Evolutionary conservation across 2,888 invertebrate genomes (phyloP).

Genomic region (Rugalucina vietnamica): DNA sequence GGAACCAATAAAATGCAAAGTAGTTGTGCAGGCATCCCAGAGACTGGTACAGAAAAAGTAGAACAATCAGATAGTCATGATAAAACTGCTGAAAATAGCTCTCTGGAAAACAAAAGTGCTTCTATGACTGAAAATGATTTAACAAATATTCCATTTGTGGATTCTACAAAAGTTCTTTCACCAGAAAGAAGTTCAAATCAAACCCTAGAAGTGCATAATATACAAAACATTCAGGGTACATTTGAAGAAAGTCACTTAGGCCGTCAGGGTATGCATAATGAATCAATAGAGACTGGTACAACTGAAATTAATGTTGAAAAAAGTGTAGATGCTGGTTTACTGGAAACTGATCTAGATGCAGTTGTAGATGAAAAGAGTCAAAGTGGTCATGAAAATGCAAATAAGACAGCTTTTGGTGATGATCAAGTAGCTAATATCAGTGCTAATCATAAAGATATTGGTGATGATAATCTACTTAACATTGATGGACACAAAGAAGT

Average conservation of each 20-base stretch:
- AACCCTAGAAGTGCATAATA: neutral
- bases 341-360: too few relatives aligned
- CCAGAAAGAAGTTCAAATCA: neutral
- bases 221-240: neutral
- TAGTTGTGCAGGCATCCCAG: neutral
- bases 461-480: neutral
- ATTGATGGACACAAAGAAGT: too few relatives aligned
- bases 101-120: neutral
- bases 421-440: neutral
- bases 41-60: neutral
- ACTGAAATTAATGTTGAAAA: neutral
- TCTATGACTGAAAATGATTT: neutral
- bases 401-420: too few relatives aligned
- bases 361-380: too few relatives aligned
- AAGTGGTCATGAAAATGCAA: too few relatives aligned
- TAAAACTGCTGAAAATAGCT: neutral
- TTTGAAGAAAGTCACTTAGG: neutral
- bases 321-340: too few relatives aligned
- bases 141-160: neutral
- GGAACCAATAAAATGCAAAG: neutral
- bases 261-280: neutral
- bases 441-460: neutral
- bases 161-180: neutral
- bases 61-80: neutral
- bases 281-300: neutral